Percentiles rank a stretch among this genome's conserved stretches.
These are phyloP conservation scores for Delichon dasypus DNA, from an alignment of 2,797 vertebrate genomes.

Conservation along the genomic window DNA sequence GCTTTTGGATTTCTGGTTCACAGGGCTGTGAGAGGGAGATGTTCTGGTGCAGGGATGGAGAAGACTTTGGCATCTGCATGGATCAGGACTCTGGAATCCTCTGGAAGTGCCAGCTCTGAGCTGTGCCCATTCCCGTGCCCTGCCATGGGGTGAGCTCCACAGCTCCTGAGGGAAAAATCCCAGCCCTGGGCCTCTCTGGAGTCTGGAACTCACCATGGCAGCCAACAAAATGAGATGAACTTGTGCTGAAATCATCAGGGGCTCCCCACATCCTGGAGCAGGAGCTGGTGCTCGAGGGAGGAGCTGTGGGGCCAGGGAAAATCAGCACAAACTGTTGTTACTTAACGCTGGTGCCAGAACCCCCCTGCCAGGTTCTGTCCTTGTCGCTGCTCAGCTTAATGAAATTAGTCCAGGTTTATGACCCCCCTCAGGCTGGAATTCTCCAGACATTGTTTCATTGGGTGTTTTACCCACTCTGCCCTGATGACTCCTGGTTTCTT, in stretches of 20 bases:
- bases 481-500: neutral
- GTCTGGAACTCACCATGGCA: neutral
- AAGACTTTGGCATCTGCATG: neutral
- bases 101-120: neutral
- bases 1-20: neutral
- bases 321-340: neutral
- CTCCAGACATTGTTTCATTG: constrained; percentile 22
- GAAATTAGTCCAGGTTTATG: neutral
- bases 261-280: neutral
- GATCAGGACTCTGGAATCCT: neutral
- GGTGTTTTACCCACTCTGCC: neutral
- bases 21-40: neutral
- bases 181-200: neutral
- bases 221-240: neutral
- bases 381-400: neutral
- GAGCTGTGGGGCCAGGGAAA: neutral
- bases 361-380: neutral
- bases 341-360: neutral
- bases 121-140: neutral
- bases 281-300: neutral
- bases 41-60: neutral
- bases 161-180: neutral
- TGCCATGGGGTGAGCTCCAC: neutral
- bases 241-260: neutral
- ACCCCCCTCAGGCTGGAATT: neutral